Base-by-base conservation (phyloP, 2,797 vertebrate genomes). In the Sebastes taczanowskii region DNA sequence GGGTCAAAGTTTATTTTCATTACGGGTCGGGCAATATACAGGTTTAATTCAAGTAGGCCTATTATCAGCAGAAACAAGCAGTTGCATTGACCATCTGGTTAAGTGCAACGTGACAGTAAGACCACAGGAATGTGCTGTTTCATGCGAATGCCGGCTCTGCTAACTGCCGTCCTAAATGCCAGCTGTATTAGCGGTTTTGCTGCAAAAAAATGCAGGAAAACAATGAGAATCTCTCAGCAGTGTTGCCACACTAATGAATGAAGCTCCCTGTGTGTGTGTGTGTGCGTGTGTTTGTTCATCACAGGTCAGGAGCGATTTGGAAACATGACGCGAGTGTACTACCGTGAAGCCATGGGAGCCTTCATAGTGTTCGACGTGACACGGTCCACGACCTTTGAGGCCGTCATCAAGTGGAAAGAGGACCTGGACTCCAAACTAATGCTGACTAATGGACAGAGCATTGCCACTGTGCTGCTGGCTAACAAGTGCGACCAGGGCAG, bases 321-420 rank as follows among this genome's bases (percentile, higher is more conserved):
- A 86, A 99, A 99, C 94, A 99, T 99, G 99, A 99, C 98, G 0
- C 95, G 99, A 2, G 99, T 99, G 52, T 99, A 99, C 93, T 99
- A 99, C 93, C 96, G 98, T 72, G 99, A 99, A 92, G 99, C 99
- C 74, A 97, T 99, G 96, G 99, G 99, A 46, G 99, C 97, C 0
- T 96, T 99, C 91, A 98, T 99, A 56, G 98, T 99, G 89, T 99
- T 98, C 5, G 99, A 99, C 27, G 96, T 99, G 81, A 98, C 97
- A 3, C 96, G 98, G 82, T 97, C 97, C 13, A 95, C 98, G 0
- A 98, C 98, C 0, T 99, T 99, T 73, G 98, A 99, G 92, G 98
- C 98, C 3, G 97, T 99, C 55, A 91, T 96, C 79, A 99, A 99
- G 87, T 99, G 99, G 99, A 99, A 99, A 80, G 97, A 97, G 87